phyloP scores from a whole-genome alignment of 2,888 invertebrate species.

The Ectemnius cavifrons region DNA sequence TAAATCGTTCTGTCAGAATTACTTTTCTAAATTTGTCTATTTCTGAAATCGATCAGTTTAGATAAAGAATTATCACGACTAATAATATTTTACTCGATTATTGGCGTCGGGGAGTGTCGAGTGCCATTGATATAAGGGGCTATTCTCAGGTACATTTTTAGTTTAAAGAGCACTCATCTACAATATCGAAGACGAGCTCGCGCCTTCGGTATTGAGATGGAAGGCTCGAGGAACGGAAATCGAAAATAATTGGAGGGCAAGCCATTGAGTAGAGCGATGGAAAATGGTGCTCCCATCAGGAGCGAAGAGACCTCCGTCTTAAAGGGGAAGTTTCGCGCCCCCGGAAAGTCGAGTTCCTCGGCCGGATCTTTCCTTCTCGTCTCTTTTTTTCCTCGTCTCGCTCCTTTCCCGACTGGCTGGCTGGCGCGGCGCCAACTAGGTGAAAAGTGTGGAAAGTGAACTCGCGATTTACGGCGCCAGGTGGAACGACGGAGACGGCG shows the following conservation, averaged over 20 bases:
- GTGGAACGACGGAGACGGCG: conserved; percentile 35
- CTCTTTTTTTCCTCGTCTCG: conserved; percentile 35
- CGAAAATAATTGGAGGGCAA: conserved; percentile 45
- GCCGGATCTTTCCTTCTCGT: conserved; percentile 46
- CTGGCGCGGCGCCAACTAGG: conserved; percentile 76
- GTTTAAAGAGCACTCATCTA: conserved; percentile 5
- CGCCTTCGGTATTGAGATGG: neutral
- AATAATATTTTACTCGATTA: too few species aligned
- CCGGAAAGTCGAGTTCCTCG: conserved; percentile 71
- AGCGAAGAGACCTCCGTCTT: conserved; percentile 57
- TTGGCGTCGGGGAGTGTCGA: too few species aligned
- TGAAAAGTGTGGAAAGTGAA: conserved; percentile 77
- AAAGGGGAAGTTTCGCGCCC: conserved; percentile 75
- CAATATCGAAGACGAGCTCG: conserved; percentile 5
- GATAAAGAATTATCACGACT: too few species aligned
- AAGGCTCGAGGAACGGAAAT: conserved; percentile 23
- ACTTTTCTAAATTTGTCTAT: too few species aligned
- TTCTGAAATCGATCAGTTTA: too few species aligned
- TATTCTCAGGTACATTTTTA: too few species aligned
- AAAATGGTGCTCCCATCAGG: conserved; percentile 34
- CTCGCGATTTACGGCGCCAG: conserved; percentile 72
- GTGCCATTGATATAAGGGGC: too few species aligned
- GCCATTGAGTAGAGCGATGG: conserved; percentile 17
- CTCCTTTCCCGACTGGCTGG: conserved; percentile 42
- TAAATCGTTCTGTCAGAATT: too few species aligned